A percentile compares a stretch with the other conserved stretches of the same genome.
Evolutionary conservation across 2,113 vertebrate genomes (phyloP).

Genomic region (Capreolus pygargus): DNA sequence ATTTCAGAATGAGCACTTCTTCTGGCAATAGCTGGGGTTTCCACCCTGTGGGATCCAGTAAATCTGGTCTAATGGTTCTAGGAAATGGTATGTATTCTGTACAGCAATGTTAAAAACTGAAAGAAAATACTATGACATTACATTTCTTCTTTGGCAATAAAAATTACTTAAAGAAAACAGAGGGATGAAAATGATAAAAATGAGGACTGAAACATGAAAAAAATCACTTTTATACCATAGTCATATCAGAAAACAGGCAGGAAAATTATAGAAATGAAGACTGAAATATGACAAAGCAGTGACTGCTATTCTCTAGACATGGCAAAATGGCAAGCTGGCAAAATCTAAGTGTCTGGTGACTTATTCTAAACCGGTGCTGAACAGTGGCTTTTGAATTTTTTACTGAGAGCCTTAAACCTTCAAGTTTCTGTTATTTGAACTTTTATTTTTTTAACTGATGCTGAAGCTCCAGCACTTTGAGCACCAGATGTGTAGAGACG

Average conservation of each 20-base stretch:
- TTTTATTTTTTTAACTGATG: neutral
- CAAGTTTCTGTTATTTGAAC: neutral
- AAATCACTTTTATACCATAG: neutral
- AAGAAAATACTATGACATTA: neutral
- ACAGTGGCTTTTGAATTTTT: neutral
- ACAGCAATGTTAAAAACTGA: neutral
- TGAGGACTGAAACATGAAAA: neutral
- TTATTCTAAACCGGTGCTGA: neutral
- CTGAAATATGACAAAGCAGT: neutral
- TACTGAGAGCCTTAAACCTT: neutral
- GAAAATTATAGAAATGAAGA: neutral
- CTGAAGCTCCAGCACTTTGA: neutral
- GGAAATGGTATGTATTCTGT: neutral
- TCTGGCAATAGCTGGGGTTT: neutral
- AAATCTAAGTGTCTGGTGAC: neutral
- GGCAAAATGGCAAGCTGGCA: neutral
- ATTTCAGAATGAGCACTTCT: neutral
- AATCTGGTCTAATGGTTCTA: neutral
- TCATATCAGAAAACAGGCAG: neutral
- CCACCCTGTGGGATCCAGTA: neutral
- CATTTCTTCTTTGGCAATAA: neutral
- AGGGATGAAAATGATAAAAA: neutral
- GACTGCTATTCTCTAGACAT: neutral
- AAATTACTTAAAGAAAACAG: neutral
- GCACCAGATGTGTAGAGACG: neutral